Evolutionary conservation across 2,797 vertebrate genomes (phyloP).

Genomic region (Leptatherina wallacei): DNA sequence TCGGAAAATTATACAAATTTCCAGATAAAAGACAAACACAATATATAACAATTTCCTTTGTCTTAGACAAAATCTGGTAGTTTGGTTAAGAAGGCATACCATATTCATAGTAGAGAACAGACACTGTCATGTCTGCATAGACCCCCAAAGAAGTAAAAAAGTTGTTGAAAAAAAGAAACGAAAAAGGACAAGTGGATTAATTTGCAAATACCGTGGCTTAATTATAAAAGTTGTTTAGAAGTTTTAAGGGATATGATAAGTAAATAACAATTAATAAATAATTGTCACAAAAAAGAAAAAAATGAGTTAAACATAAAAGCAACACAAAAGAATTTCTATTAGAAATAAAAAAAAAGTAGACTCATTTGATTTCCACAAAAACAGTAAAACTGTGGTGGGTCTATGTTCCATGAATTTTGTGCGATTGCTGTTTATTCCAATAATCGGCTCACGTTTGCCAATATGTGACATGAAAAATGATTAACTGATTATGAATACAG

Average conservation of each 20-base stretch:
- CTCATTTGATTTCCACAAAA: not conserved
- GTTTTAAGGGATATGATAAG: not conserved
- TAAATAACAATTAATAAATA: not conserved
- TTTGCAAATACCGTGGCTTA: not conserved
- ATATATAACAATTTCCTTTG: too few species aligned
- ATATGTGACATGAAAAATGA: conserved; percentile 17
- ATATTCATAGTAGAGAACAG: too few species aligned
- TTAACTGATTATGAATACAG: conserved; percentile 20
- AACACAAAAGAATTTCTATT: not conserved
- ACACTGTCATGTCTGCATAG: not conserved
- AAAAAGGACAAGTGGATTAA: too few species aligned
- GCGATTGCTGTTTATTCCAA: not conserved
- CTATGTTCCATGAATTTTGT: not conserved
- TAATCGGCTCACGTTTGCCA: conserved; percentile 29
- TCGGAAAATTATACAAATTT: too few species aligned
- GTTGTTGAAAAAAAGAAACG: not conserved
- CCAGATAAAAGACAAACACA: too few species aligned
- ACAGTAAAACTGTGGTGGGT: not conserved
- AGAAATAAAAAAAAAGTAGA: not conserved
- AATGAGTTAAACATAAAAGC: not conserved
- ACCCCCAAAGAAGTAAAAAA: not conserved
- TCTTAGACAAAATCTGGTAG: too few species aligned
- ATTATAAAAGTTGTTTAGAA: not conserved
- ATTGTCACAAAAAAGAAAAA: not conserved
- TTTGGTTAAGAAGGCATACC: too few species aligned